Base-by-base conservation (phyloP, 2,888 invertebrate genomes). In the Oscheius sp. region DNA sequence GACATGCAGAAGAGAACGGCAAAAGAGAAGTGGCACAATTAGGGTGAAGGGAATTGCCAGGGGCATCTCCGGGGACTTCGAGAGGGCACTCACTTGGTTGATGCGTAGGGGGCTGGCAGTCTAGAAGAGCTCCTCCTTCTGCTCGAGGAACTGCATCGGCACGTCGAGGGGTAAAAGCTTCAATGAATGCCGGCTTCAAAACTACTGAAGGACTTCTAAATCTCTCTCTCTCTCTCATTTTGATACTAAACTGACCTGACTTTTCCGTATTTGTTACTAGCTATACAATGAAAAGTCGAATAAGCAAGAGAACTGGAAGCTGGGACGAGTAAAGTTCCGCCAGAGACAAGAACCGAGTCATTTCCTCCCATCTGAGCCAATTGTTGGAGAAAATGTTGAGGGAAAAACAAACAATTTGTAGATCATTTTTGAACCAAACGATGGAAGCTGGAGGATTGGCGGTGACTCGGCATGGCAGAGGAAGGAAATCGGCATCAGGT, bases 71-170 rank as follows among this genome's bases (percentile, higher is more conserved):
- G 34, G 55, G 55, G 55, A 55, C 33, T 34, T 37, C 20, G 42
- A 42, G 34, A 55, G 55, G 17, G 55, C 37, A 10, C 83, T 74
- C 50, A 84, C 84, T 84, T 71, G 84, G 84, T 69, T 85, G 83
- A 72, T 84, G 84, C 23, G 75, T 65, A 10, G 84, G 84, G 15
- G 84, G 75, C 55, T 81, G 79, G 57, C 84, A 84, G 17, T 82
- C 82, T 39, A 84, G 68, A 29, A 75, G 71, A 3, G 83, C 78
- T 5, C 84, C 84, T 23, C 79, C 82, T 3, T 73, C 76, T 20
- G 73, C 73, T n/a, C 82, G 63, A 1, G 84, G 82, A 52, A 80
- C 83, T 3, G 76, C 82, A 45, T 84, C 84, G 33, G 81, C 72
- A 33, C 77, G 73, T 31, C 70, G 65, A 6, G 63, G 52, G 17